Evolutionary conservation across 2,888 invertebrate species (phyloP), one percentile per base, ranked within the genome.

Genomic region (Globia sparganii): DNA sequence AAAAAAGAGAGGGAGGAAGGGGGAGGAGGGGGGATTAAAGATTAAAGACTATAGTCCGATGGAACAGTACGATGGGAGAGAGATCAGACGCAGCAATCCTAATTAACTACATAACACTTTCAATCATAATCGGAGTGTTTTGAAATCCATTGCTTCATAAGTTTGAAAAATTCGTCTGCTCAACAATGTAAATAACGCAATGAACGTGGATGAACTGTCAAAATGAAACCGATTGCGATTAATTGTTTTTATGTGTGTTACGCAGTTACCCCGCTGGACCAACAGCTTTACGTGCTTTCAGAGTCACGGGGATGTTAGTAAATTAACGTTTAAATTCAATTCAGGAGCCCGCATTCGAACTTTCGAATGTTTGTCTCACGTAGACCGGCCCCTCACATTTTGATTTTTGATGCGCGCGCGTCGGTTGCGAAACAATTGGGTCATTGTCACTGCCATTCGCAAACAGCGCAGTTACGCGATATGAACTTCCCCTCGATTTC

Each of bases 391-490:
- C 13, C 75, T 74, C 79, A 58, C 58, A 43, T 40, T 62, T 15
- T 28, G 25, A 61, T 28, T 40, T 62, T 15, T 28, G 25, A 61
- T 28, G 59, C 76, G 76, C 28, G 8, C 9, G 43, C 78, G 46
- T 40, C 34, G 61, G 6, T 80, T 76, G 28, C 76, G 76, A 72
- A 74, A 77, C 69, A 81, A 34, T 5, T 75, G 40, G 83, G 83
- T 83, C 83, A 83, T 53, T 83, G 83, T 74, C 83, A 83, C 80
- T 83, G 71, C 49, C 83, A 80, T 53, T 65, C 72, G 40, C 61
- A 56, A 40, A 21, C 53, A 6, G 43, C 31, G 28, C 34, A 56
- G 66, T 72, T 71, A n/a, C 64, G 53, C 62, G 68, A 34, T 28
- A 43, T 74, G 73, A 74, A 83, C 80, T 83, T 80, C 77, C 64